Percentiles rank a stretch among this genome's conserved stretches.
Evolutionary conservation across 2,888 invertebrate species (phyloP).

Genomic region (Heteromurus nitidus): DNA sequence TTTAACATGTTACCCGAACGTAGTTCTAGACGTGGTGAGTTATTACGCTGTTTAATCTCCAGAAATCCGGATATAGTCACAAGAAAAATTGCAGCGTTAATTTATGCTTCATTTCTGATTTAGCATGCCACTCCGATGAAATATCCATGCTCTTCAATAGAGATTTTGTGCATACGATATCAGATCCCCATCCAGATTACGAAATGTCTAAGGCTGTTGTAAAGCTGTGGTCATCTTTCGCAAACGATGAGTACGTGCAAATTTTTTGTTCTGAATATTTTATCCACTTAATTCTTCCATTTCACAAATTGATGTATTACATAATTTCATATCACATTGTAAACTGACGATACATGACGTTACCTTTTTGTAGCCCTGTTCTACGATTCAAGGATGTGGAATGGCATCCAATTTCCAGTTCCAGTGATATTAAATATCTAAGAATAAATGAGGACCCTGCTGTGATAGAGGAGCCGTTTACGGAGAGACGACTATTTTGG

Average conservation of each 20-base stretch:
- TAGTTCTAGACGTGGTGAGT: conserved; percentile 16
- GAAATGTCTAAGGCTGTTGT: conserved; percentile 62
- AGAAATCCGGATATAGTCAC: no score
- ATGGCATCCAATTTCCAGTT: conserved; percentile 47
- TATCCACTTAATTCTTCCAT: no score
- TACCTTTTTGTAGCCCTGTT: conserved; percentile 33
- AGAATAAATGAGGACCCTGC: conserved; percentile 51
- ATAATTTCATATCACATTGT: no score
- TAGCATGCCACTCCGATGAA: conserved; percentile 52
- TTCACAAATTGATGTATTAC: no score
- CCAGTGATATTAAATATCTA: conserved; percentile 49
- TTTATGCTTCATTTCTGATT: no score
- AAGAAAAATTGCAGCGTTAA: not conserved
- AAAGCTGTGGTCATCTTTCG: conserved; percentile 62
- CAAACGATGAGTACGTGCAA: conserved; percentile 57
- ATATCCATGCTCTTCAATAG: conserved; percentile 44
- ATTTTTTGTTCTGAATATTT: no score
- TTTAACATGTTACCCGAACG: conserved; percentile 26
- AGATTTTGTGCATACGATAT: conserved; percentile 30
- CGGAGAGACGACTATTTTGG: conserved; percentile 64
- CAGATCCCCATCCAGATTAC: conserved; percentile 45
- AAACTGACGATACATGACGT: no score
- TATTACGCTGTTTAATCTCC: no score
- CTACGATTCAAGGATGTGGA: conserved; percentile 53
- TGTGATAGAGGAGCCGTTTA: conserved; percentile 65